Evolutionary conservation across 2,113 vertebrate species (phyloP), one percentile per base, ranked within the genome.

Genomic region (Cnemophilus loriae): DNA sequence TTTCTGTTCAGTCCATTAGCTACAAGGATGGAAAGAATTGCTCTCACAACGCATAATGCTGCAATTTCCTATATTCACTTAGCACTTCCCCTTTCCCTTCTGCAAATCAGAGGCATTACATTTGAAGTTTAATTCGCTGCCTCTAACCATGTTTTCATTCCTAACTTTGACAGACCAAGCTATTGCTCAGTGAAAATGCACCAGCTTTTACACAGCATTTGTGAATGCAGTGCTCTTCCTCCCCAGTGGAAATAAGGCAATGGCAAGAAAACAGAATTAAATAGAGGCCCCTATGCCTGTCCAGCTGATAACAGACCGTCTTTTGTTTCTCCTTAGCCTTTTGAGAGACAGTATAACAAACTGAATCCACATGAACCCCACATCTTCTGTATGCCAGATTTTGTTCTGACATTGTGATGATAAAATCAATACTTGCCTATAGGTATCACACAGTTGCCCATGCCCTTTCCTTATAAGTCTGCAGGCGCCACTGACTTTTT

Each of bases 1-100:
- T 97, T 98, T 98, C 94, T 97, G 96, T 92, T 97, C 97, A 97
- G 97, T 96, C 97, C 98, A 98, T 98, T 98, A 98, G 96, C 95
- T 95, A 70, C 93, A 95, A 94, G 96, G 94, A 97, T 97, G 89
- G 97, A 96, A 98, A 96, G 97, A 98, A 97, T 77, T 96, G 97
- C 97, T 98, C 96, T 97, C 91, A 95, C 95, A 97, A 97, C 6
- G 47, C 95, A 95, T 97, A 97, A 97, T 97, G 96, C 96, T 97
- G 94, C 97, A 97, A 97, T 98, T 98, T 97, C 96, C 97, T 94
- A 88, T 95, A 97, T 97, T 97, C 96, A 97, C 96, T 97, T 96
- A 97, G 95, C 96, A 96, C 90, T 97, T 97, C 96, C 93, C 83
- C 94, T 97, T 93, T 83, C 94, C 94, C 89, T 87, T 90, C 82